Percentiles rank a stretch among this genome's conserved stretches.
phyloP scores from a whole-genome alignment of 1,140 invertebrate species.

The Pantala flavescens region DNA sequence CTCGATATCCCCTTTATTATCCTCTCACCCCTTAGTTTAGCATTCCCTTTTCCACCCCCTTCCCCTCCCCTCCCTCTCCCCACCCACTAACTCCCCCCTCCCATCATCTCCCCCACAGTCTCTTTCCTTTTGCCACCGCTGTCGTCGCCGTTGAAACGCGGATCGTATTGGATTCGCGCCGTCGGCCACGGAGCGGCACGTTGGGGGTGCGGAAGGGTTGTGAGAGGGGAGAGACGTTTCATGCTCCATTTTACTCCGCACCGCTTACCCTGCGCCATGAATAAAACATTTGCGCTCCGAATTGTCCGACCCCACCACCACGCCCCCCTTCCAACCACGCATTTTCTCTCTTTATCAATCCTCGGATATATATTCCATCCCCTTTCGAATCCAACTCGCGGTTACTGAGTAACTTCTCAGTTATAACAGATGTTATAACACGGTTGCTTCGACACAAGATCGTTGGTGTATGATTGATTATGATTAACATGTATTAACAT shows the following conservation, averaged over 20 bases:
- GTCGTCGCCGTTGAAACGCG: not conserved
- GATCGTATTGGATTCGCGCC: not conserved
- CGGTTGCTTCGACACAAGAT: too few species aligned
- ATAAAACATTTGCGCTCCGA: not conserved
- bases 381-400: too few species aligned
- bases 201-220: not conserved
- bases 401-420: too few species aligned
- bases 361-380: too few species aligned
- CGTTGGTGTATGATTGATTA: too few species aligned
- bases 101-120: not conserved
- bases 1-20: not conserved
- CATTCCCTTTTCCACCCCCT: not conserved
- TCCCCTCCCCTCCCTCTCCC: not conserved
- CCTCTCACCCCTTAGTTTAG: not conserved
- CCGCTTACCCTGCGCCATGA: not conserved
- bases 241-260: constrained; percentile 4
- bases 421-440: too few species aligned
- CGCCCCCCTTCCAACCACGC: not conserved
- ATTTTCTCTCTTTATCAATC: not conserved
- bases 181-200: not conserved
- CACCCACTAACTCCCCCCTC: not conserved
- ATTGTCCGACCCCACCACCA: not conserved
- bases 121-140: not conserved
- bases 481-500: too few species aligned
- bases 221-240: not conserved